These are phyloP conservation scores for Stichodactyla helianthus DNA, from an alignment of 64 coral and sea anemone species.

Conservation along the genomic window DNA sequence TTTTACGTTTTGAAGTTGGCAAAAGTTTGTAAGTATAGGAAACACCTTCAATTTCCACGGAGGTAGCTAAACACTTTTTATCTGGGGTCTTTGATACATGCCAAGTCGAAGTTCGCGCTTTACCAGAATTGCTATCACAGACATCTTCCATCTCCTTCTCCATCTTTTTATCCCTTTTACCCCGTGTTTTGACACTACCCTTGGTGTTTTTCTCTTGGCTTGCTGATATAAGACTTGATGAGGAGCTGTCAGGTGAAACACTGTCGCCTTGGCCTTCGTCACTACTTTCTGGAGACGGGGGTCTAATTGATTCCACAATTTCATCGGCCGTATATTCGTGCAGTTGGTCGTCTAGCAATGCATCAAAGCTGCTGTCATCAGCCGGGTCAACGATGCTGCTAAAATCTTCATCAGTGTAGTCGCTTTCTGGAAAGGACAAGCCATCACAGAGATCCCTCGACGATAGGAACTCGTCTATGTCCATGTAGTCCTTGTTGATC, in stretches of 20 bases:
- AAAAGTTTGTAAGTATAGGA: slow-evolving; percentile 6
- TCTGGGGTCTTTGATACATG: background rate
- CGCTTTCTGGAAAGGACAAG: slow-evolving; percentile 38
- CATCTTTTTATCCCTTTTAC: background rate
- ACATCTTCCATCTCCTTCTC: background rate
- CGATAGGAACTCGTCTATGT: slow-evolving; percentile 52
- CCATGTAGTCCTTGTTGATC: slow-evolving; percentile 59
- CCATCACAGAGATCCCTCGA: slow-evolving; percentile 34
- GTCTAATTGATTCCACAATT: background rate
- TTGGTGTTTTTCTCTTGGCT: background rate
- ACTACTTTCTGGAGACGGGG: background rate
- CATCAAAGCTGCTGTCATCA: background rate
- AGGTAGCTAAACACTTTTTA: slow-evolving; percentile 2
- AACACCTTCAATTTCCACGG: slow-evolving; percentile 21
- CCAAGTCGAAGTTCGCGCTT: slow-evolving; percentile 12
- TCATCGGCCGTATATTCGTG: slow-evolving; percentile 11
- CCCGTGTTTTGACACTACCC: background rate
- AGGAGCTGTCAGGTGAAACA: background rate
- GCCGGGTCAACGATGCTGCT: background rate
- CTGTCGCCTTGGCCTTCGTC: background rate
- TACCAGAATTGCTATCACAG: background rate
- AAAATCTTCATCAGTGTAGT: slow-evolving; percentile 48
- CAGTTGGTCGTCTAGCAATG: background rate
- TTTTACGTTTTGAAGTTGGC: background rate
- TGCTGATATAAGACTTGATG: background rate